Conservation (phyloP, 2,888 invertebrate genomes). For the Harmothoe impar region DNA sequence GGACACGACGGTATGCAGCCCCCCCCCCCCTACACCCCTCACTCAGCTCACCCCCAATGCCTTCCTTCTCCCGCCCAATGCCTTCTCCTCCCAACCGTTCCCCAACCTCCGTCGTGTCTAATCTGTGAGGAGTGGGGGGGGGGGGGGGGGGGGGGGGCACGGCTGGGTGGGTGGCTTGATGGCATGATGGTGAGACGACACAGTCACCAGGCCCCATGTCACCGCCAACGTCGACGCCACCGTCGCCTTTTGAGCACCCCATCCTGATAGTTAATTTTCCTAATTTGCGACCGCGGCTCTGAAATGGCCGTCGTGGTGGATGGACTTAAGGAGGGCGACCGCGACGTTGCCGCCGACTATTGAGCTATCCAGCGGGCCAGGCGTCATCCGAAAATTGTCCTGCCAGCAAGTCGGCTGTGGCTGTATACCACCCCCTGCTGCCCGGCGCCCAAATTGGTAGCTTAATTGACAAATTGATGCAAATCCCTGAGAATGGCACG, state of each 20-base stretch:
- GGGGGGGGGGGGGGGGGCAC: no score
- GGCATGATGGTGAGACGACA: neutral
- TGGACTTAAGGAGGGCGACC: conserved; percentile 7
- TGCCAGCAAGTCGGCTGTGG: neutral
- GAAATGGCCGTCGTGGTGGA: neutral
- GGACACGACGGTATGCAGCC: conserved; percentile 38
- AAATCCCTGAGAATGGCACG: neutral
- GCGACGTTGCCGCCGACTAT: neutral
- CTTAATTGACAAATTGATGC: conserved; percentile 46
- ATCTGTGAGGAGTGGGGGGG: neutral
- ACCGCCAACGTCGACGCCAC: conserved; percentile 10
- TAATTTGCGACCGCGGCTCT: conserved; percentile 13
- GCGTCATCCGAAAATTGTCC: conserved; percentile 14
- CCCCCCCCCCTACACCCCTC: no score
- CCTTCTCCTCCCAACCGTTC: no score
- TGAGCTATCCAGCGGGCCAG: neutral
- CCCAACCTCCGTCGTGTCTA: neutral
- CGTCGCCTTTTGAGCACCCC: neutral
- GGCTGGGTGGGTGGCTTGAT: conserved; percentile 12
- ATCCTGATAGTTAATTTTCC: neutral
- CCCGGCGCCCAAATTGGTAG: conserved; percentile 2
- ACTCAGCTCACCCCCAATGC: no score
- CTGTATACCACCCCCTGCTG: neutral
- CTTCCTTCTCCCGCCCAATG: no score
- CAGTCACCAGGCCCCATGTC: neutral